These are phyloP conservation scores for Drosophila diplacantha DNA, from an alignment of 2,888 invertebrate species.

Conservation along the genomic window DNA sequence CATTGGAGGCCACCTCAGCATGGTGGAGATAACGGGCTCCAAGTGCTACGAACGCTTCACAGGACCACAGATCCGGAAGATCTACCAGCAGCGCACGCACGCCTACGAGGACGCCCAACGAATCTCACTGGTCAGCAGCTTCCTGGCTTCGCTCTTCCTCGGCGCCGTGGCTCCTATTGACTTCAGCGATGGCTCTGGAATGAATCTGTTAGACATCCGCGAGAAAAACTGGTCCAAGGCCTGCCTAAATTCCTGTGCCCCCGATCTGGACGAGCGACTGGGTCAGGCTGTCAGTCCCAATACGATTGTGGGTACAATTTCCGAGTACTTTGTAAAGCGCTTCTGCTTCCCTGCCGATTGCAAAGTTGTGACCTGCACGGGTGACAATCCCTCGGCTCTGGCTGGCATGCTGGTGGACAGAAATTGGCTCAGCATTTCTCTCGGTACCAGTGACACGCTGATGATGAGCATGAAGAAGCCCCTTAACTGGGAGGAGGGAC, in stretches of 20 bases:
- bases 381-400: constrained; percentile 94
- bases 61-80: constrained; percentile 94
- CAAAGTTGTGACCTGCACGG: constrained; percentile 92
- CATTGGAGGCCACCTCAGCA: constrained; percentile 82
- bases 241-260: constrained; percentile 87
- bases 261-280: constrained; percentile 85
- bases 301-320: constrained; percentile 84
- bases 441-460: constrained; percentile 96
- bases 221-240: constrained; percentile 86
- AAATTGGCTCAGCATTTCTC: constrained; percentile 91
- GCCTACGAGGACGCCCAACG: constrained; percentile 88
- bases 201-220: constrained; percentile 94
- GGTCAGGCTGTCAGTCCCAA: constrained; percentile 86
- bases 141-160: constrained; percentile 91
- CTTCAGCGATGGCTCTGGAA: constrained; percentile 94
- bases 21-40: constrained; percentile 77
- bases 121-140: constrained; percentile 95
- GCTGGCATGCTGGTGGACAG: constrained; percentile 89
- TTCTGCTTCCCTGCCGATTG: constrained; percentile 91
- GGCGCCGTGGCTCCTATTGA: constrained; percentile 95
- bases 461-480: constrained; percentile 87
- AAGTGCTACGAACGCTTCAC: constrained; percentile 83
- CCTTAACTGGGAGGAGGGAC: constrained; percentile 85
- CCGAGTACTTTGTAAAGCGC: constrained; percentile 88
- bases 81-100: constrained; percentile 84